These are phyloP conservation scores for Exocentrus adspersus DNA, from an alignment of 2,888 invertebrate species.

Conservation along the genomic window DNA sequence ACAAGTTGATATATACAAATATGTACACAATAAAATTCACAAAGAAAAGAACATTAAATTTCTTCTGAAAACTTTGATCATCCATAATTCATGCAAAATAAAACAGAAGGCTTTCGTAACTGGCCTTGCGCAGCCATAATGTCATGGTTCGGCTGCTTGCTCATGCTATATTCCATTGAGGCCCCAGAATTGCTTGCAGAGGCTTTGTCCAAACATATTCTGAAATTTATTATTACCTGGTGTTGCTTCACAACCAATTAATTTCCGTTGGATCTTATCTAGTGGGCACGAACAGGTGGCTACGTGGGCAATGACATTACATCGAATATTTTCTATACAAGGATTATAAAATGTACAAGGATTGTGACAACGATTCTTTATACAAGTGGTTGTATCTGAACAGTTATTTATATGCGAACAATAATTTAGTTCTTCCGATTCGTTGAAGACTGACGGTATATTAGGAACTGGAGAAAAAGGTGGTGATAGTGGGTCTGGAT, in stretches of 20 bases:
- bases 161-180: conserved; percentile 51
- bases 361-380: conserved; percentile 64
- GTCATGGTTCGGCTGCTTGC: conserved; percentile 37
- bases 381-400: conserved; percentile 63
- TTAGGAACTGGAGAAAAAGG: neutral
- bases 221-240: conserved; percentile 67
- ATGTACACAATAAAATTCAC: conserved; percentile 40
- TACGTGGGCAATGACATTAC: conserved; percentile 66
- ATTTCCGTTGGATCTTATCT: conserved; percentile 57
- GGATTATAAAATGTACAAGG: conserved; percentile 65
- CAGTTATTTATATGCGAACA: conserved; percentile 57
- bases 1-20: conserved; percentile 23
- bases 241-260: conserved; percentile 68
- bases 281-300: conserved; percentile 69
- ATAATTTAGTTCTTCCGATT: neutral
- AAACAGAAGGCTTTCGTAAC: conserved; percentile 54
- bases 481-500: neutral
- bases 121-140: conserved; percentile 55
- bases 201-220: conserved; percentile 34
- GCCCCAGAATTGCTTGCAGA: conserved; percentile 37
- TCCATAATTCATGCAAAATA: conserved; percentile 51
- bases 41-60: conserved; percentile 38
- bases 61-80: conserved; percentile 52
- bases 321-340: conserved; percentile 62
- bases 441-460: neutral